These are phyloP conservation scores for Ceraclea dissimilis DNA, from an alignment of 2,888 invertebrate species.

Conservation along the genomic window DNA sequence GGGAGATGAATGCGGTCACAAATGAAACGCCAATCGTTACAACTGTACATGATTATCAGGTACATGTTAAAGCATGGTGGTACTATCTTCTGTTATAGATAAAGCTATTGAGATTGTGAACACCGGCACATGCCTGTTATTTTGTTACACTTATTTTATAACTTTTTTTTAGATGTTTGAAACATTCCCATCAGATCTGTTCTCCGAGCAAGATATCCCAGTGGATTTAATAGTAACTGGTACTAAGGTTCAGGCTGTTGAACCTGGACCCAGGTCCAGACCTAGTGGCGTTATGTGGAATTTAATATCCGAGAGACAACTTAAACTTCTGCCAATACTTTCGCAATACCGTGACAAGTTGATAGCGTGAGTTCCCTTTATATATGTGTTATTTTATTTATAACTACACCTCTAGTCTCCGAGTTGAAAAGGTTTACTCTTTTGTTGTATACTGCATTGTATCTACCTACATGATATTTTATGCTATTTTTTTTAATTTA, in stretches of 20 bases:
- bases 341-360: constrained; percentile 60
- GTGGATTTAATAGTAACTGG: constrained; percentile 84
- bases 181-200: constrained; percentile 64
- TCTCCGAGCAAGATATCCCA: constrained; percentile 74
- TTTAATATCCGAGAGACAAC: constrained; percentile 60
- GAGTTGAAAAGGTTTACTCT: too few species aligned
- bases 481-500: too few species aligned
- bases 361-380: constrained; percentile 57
- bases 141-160: too few species aligned
- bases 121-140: too few species aligned
- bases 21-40: constrained; percentile 69
- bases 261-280: constrained; percentile 6
- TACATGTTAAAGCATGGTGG: too few species aligned
- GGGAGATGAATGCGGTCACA: constrained; percentile 68
- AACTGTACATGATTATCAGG: constrained; percentile 79
- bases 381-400: background rate
- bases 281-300: constrained; percentile 66
- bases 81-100: too few species aligned
- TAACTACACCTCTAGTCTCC: too few species aligned
- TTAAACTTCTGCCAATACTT: constrained; percentile 67
- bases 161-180: constrained; percentile 54
- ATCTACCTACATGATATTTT: too few species aligned
- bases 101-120: too few species aligned
- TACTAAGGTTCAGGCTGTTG: constrained; percentile 50
- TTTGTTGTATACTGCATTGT: too few species aligned